phyloP scores from a whole-genome alignment of 2,888 invertebrate species.

The Dascillus cervinus region DNA sequence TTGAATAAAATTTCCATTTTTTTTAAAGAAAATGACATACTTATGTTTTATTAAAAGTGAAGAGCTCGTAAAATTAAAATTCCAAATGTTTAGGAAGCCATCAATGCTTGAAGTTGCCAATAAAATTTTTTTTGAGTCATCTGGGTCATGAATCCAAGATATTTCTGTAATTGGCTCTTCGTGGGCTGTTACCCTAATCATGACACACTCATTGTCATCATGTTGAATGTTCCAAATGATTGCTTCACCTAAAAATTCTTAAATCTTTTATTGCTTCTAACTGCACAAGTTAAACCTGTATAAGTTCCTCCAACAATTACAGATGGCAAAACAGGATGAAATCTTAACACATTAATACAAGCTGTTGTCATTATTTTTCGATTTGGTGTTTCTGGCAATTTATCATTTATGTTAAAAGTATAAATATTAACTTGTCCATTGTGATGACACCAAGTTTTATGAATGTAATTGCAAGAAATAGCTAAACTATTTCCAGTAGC shows the following conservation, averaged over 20 bases:
- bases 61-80: conserved; percentile 21
- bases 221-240: conserved; percentile 34
- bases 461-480: conserved; percentile 32
- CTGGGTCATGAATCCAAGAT: conserved; percentile 34
- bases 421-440: conserved; percentile 32
- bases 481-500: conserved; percentile 37
- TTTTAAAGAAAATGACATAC: no score
- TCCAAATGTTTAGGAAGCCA: conserved; percentile 35
- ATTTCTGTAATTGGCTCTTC: conserved; percentile 35
- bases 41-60: conserved; percentile 22
- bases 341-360: conserved; percentile 42
- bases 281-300: conserved; percentile 27
- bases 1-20: no score
- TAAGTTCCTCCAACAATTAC: conserved; percentile 44
- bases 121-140: conserved; percentile 25
- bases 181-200: conserved; percentile 29
- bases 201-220: conserved; percentile 28
- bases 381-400: conserved; percentile 28
- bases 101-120: conserved; percentile 35
- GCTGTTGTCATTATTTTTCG: conserved; percentile 34
- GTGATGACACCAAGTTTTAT: conserved; percentile 41
- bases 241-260: conserved; percentile 24
- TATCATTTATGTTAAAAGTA: conserved; percentile 31
- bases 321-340: conserved; percentile 44
- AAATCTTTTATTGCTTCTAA: not conserved